Conservation (phyloP, 2,888 invertebrate genomes). For the Tolmerus cingulatus region DNA sequence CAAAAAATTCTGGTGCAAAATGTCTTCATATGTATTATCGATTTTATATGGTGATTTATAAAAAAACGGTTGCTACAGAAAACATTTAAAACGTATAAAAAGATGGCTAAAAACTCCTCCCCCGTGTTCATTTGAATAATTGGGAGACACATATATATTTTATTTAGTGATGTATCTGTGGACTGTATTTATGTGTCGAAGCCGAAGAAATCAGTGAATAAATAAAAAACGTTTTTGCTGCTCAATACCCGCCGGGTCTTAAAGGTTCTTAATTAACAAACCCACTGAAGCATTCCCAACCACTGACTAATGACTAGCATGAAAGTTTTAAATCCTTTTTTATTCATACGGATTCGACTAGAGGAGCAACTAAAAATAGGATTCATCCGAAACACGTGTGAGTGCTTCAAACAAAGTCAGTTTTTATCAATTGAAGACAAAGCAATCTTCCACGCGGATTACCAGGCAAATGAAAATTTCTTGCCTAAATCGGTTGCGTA, state of each 20-base stretch:
- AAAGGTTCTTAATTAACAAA: background rate
- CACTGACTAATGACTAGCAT: background rate
- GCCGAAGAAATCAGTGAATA: background rate
- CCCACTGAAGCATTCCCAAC: background rate
- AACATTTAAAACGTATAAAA: background rate
- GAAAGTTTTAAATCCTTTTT: background rate
- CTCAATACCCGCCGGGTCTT: background rate
- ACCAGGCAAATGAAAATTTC: background rate
- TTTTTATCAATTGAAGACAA: background rate
- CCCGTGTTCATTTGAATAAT: background rate
- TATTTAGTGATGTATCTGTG: background rate
- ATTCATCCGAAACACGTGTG: background rate
- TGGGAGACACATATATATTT: background rate
- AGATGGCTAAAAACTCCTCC: background rate
- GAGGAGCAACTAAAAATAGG: background rate
- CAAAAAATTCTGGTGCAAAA: no score
- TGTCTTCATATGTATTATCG: no score
- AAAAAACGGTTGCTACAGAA: background rate
- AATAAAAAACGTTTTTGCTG: background rate
- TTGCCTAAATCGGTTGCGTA: conserved; percentile 13
- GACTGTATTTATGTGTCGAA: background rate
- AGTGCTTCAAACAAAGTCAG: background rate
- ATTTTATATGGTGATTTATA: background rate
- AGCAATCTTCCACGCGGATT: background rate
- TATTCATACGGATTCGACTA: background rate